These are phyloP conservation scores for Rhineura floridana DNA, from an alignment of 2,113 vertebrate species.

Conservation along the genomic window DNA sequence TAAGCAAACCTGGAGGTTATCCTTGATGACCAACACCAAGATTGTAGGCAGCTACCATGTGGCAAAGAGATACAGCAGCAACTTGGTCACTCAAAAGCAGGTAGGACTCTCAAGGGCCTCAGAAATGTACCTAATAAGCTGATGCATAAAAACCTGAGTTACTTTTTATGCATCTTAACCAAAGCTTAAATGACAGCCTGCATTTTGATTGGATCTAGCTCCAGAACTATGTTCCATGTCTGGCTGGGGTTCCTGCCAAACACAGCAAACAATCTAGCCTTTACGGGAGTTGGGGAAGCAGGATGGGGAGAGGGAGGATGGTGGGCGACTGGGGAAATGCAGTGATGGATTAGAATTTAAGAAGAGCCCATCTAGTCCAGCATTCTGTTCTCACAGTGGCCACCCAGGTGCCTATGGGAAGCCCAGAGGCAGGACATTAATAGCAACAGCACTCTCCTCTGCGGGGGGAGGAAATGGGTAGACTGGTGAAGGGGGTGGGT, in stretches of 20 bases:
- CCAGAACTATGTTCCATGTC: neutral
- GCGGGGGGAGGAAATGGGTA: too few species aligned
- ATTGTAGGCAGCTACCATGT: neutral
- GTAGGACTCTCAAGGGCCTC: neutral
- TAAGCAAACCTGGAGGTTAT: neutral
- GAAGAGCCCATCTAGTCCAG: too few species aligned
- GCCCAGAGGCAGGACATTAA: too few species aligned
- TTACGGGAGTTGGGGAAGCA: neutral
- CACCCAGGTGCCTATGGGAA: too few species aligned
- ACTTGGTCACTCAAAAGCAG: neutral
- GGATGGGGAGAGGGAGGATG: neutral
- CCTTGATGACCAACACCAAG: conserved; percentile 1
- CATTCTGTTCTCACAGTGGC: too few species aligned
- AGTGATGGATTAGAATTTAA: neutral
- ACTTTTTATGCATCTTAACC: neutral
- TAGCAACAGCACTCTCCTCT: too few species aligned
- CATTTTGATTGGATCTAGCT: neutral
- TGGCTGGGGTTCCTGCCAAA: neutral
- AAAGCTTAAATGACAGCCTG: neutral
- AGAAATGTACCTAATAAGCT: neutral
- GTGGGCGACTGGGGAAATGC: neutral
- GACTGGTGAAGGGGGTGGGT: neutral
- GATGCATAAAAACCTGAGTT: neutral
- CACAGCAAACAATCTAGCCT: neutral
- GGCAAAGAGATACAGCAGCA: neutral